Percentiles rank a stretch among this genome's conserved stretches.
These are phyloP conservation scores for Epinotia ramella DNA, from an alignment of 2,888 invertebrate genomes.

Conservation along the genomic window DNA sequence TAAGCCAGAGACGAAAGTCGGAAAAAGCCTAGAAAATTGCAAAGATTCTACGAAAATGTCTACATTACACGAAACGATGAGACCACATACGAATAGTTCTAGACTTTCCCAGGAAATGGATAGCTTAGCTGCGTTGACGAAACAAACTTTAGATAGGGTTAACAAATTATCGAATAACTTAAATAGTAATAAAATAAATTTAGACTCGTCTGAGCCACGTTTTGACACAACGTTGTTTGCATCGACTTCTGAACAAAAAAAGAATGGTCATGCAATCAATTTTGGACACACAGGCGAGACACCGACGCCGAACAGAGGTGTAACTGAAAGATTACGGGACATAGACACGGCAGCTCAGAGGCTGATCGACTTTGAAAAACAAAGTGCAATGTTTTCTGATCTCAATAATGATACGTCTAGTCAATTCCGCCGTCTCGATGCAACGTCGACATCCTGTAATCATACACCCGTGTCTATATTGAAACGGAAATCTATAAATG, in stretches of 20 bases:
- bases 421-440: slow-evolving; percentile 81
- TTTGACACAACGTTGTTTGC: slow-evolving; percentile 70
- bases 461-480: slow-evolving; percentile 87
- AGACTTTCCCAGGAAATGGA: slow-evolving; percentile 86
- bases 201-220: slow-evolving; percentile 71
- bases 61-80: slow-evolving; percentile 77
- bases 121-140: slow-evolving; percentile 87
- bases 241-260: slow-evolving; percentile 70
- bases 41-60: slow-evolving; percentile 72
- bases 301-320: slow-evolving; percentile 70
- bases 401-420: slow-evolving; percentile 82
- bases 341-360: slow-evolving; percentile 83
- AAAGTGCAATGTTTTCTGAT: slow-evolving; percentile 85
- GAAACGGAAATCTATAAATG: slow-evolving; percentile 87
- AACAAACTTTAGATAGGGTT: slow-evolving; percentile 88
- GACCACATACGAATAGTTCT: slow-evolving; percentile 72
- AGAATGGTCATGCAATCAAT: slow-evolving; percentile 70
- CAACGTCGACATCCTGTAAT: slow-evolving; percentile 69
- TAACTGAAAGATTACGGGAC: slow-evolving; percentile 79
- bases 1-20: slow-evolving; percentile 63
- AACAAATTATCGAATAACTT: slow-evolving; percentile 86
- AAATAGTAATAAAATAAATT: slow-evolving; percentile 79
- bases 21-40: slow-evolving; percentile 60
- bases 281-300: slow-evolving; percentile 70
- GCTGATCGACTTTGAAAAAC: slow-evolving; percentile 83